Evolutionary conservation across 1,140 invertebrate genomes (phyloP).

Genomic region (Zaprionus gabonicus): DNA sequence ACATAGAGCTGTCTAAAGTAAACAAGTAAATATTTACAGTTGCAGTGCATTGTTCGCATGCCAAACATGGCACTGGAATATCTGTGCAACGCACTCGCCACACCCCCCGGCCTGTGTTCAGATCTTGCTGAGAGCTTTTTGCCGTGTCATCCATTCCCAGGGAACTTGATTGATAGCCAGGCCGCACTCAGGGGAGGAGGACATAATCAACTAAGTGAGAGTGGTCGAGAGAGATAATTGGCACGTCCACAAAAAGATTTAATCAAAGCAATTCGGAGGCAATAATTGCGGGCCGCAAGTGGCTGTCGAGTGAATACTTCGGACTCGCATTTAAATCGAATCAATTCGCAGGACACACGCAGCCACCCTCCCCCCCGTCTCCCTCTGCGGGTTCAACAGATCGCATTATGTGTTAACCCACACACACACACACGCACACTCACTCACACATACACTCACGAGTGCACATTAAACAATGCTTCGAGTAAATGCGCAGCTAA

Average conservation of each 20-base stretch:
- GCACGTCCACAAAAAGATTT: slow-evolving; percentile 7
- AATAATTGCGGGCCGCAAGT: slow-evolving; percentile 5
- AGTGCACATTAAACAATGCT: slow-evolving; percentile 4
- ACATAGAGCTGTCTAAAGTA: background rate
- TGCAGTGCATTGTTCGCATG: background rate
- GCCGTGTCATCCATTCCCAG: background rate
- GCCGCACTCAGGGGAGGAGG: background rate
- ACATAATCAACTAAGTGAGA: slow-evolving; percentile 4
- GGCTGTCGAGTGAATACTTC: slow-evolving; percentile 5
- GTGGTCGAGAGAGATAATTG: slow-evolving; percentile 1
- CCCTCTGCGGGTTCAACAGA: background rate
- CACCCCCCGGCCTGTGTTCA: too few relatives aligned
- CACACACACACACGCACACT: too few relatives aligned
- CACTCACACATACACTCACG: background rate
- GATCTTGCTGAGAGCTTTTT: background rate
- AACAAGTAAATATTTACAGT: background rate
- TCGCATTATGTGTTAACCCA: background rate
- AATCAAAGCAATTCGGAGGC: slow-evolving; percentile 5
- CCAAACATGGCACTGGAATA: background rate
- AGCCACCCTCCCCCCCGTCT: too few relatives aligned
- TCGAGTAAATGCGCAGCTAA: slow-evolving; percentile 3
- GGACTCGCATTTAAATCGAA: slow-evolving; percentile 3
- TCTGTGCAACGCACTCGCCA: background rate
- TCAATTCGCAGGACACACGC: background rate
- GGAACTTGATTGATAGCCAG: background rate